Conservation (phyloP, 2,888 invertebrate genomes). For the Philereme vetulata region DNA sequence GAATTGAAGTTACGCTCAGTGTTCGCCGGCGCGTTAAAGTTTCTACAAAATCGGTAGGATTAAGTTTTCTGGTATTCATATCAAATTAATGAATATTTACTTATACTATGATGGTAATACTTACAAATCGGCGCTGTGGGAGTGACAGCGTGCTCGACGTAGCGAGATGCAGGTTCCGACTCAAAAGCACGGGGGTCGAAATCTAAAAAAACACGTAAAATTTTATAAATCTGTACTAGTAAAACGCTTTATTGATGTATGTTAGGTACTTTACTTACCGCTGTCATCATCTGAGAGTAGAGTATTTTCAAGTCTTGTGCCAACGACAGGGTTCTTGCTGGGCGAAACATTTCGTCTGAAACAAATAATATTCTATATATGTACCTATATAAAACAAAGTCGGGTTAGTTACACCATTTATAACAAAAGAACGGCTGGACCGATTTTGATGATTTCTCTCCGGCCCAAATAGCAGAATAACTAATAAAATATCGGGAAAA, state of each 20-base stretch:
- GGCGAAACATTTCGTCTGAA: slow-evolving; percentile 28
- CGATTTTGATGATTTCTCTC: no score
- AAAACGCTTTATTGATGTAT: not conserved
- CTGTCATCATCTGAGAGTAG: slow-evolving; percentile 92
- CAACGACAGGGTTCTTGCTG: slow-evolving; percentile 84
- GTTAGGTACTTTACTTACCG: slow-evolving; percentile 67
- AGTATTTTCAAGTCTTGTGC: slow-evolving; percentile 90
- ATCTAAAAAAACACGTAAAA: slow-evolving; percentile 69
- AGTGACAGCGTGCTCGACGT: slow-evolving; percentile 60
- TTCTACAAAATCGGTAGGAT: not conserved
- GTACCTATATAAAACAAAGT: no score
- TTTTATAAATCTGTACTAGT: not conserved
- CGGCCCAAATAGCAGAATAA: no score
- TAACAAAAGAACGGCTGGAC: no score
- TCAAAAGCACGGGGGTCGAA: slow-evolving; percentile 96
- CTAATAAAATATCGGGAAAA: no score
- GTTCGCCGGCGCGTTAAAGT: no score
- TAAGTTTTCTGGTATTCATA: not conserved
- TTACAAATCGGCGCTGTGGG: slow-evolving; percentile 88
- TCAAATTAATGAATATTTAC: no score
- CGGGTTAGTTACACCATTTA: no score
- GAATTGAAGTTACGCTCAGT: no score
- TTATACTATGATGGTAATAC: slow-evolving; percentile 50
- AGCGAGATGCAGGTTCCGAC: slow-evolving; percentile 72
- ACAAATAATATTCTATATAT: no score